Percentiles rank a stretch among this genome's conserved stretches.
Evolutionary conservation across 2,797 vertebrate genomes (phyloP).

Genomic region (Meda fulgida): DNA sequence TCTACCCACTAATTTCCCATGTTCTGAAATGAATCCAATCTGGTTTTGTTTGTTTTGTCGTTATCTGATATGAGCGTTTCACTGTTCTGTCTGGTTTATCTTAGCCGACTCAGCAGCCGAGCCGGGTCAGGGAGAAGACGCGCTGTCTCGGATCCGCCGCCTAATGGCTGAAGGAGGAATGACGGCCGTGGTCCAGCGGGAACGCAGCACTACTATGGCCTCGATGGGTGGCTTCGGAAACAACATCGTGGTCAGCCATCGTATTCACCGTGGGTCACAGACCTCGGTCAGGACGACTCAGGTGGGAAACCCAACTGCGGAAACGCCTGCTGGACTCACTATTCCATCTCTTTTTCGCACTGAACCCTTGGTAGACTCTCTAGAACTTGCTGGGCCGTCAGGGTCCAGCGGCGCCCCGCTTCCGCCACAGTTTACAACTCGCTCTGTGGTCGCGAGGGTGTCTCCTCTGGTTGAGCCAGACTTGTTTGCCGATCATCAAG

Average conservation of each 20-base stretch:
- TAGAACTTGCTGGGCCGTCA: constrained; percentile 51
- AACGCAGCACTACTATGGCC: constrained; percentile 98
- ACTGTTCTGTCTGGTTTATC: neutral
- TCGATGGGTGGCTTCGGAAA: constrained; percentile 99
- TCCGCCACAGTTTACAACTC: constrained; percentile 45
- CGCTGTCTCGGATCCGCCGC: constrained; percentile 92
- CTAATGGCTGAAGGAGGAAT: constrained; percentile 97
- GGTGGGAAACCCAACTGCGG: constrained; percentile 41
- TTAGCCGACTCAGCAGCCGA: constrained; percentile 74
- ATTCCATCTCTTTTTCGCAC: constrained; percentile 17
- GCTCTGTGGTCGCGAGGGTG: neutral
- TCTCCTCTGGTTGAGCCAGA: constrained; percentile 65
- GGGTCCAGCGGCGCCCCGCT: constrained; percentile 48
- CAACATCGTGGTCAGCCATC: constrained; percentile 98
- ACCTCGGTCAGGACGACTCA: constrained; percentile 82
- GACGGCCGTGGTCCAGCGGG: constrained; percentile 96
- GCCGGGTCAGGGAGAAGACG: constrained; percentile 84
- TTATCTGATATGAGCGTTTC: neutral
- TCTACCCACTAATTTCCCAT: neutral
- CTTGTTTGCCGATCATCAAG: constrained; percentile 64
- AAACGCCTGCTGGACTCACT: constrained; percentile 20
- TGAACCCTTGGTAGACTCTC: constrained; percentile 36
- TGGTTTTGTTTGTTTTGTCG: neutral
- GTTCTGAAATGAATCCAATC: neutral
- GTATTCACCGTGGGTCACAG: constrained; percentile 97